These are phyloP conservation scores for Dinocampus coccinellae DNA, from an alignment of 2,888 invertebrate genomes.

Conservation along the genomic window DNA sequence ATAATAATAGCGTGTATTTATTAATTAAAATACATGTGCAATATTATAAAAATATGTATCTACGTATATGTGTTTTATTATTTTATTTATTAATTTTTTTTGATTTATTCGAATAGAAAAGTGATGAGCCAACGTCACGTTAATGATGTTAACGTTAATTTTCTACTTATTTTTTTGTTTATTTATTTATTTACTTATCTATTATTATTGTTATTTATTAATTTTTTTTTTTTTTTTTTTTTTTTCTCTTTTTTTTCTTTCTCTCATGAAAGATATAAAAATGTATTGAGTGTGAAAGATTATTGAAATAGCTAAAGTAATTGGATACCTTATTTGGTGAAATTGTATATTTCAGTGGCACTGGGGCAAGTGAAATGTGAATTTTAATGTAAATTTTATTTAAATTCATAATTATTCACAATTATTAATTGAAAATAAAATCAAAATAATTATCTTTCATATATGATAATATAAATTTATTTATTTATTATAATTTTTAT, in stretches of 20 bases:
- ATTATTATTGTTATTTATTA: too few species aligned
- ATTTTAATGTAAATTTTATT: neutral
- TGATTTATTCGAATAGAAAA: neutral
- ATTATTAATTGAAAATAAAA: too few species aligned
- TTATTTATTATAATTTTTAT: too few species aligned
- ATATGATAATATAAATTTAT: too few species aligned
- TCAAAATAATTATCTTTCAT: too few species aligned
- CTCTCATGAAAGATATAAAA: too few species aligned
- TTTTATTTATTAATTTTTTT: too few species aligned
- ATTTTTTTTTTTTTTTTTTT: too few species aligned
- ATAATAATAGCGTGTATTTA: too few species aligned
- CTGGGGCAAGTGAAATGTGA: neutral
- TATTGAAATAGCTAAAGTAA: neutral
- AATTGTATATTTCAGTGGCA: neutral
- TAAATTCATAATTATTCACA: too few species aligned
- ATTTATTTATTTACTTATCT: too few species aligned
- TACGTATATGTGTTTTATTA: too few species aligned
- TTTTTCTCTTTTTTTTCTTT: neutral
- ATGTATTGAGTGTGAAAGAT: neutral
- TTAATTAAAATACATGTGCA: slow-evolving; percentile 8
- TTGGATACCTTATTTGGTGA: neutral
- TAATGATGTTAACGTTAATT: slow-evolving; percentile 19
- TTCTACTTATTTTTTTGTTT: slow-evolving; percentile 9
- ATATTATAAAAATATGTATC: neutral
- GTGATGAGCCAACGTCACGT: neutral